phyloP scores from a whole-genome alignment of 2,797 vertebrate genomes.

The Micromesistius poutassou region DNA sequence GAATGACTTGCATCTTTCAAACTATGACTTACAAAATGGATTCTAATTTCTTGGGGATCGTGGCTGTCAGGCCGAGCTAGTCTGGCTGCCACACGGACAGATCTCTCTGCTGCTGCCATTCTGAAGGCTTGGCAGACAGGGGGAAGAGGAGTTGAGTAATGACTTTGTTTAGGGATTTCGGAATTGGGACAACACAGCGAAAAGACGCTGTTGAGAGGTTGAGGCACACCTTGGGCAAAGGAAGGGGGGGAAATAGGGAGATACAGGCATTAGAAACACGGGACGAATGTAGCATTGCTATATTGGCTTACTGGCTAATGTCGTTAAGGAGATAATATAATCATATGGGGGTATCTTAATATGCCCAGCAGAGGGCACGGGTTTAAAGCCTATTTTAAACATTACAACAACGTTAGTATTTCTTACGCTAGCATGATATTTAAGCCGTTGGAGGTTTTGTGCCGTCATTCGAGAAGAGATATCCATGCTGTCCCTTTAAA shows the following conservation, averaged over 20 bases:
- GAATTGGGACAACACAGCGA: neutral
- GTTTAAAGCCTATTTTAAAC: too few species aligned
- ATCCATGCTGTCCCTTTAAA: constrained; percentile 30
- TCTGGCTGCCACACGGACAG: constrained; percentile 43
- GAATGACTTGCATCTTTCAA: constrained; percentile 76
- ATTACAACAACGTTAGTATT: too few species aligned
- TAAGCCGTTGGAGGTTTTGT: constrained; percentile 32
- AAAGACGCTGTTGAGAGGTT: too few species aligned
- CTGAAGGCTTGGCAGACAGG: constrained; percentile 41
- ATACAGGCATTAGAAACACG: too few species aligned
- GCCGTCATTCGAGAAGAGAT: constrained; percentile 25
- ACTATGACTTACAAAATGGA: constrained; percentile 74
- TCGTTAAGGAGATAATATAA: too few species aligned
- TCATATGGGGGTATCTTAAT: too few species aligned
- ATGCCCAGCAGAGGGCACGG: too few species aligned
- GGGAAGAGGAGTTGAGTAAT: constrained; percentile 27
- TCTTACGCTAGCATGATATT: neutral
- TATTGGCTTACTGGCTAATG: too few species aligned
- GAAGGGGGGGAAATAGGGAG: too few species aligned
- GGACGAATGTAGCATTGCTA: too few species aligned
- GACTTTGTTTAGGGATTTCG: constrained; percentile 25
- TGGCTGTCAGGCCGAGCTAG: constrained; percentile 59
- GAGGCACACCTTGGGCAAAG: too few species aligned
- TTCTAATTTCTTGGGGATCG: constrained; percentile 66
- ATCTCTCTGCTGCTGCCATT: constrained; percentile 49